phyloP scores from a whole-genome alignment of 2,113 vertebrate species.

The Choloepus hoffmanni region DNA sequence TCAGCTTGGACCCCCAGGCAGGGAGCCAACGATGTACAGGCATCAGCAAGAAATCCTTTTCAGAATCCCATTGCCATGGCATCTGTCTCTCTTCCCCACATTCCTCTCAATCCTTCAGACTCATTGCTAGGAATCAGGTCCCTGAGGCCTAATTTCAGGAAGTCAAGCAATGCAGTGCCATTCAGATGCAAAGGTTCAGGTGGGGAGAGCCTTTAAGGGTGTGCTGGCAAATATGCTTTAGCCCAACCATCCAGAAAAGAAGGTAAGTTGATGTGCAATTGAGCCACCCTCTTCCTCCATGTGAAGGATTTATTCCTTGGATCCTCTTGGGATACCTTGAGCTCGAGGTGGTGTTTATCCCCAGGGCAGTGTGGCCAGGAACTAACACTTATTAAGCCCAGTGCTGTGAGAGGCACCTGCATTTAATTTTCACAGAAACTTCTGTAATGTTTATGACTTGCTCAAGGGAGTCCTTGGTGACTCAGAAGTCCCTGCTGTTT shows the following conservation, averaged over 20 bases:
- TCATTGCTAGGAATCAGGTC: background rate
- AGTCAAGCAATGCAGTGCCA: background rate
- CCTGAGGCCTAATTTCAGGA: background rate
- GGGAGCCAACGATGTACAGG: background rate
- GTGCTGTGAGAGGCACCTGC: background rate
- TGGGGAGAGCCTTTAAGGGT: background rate
- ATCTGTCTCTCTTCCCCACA: background rate
- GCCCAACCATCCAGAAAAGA: background rate
- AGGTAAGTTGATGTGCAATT: background rate
- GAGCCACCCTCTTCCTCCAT: background rate
- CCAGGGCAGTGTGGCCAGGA: background rate
- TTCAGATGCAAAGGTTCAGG: background rate
- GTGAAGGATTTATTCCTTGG: background rate
- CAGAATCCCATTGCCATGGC: background rate
- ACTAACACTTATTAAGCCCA: background rate
- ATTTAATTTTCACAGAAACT: background rate
- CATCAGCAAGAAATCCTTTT: background rate
- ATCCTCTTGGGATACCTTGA: background rate
- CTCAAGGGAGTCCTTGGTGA: background rate
- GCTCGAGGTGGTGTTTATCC: background rate
- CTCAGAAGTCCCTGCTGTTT: background rate
- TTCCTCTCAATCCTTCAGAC: background rate
- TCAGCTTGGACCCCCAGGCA: rapidly evolving
- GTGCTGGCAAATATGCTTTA: background rate
- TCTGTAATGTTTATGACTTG: background rate